phyloP scores from a whole-genome alignment of 2,113 vertebrate species.

The Engraulis encrasicolus region DNA sequence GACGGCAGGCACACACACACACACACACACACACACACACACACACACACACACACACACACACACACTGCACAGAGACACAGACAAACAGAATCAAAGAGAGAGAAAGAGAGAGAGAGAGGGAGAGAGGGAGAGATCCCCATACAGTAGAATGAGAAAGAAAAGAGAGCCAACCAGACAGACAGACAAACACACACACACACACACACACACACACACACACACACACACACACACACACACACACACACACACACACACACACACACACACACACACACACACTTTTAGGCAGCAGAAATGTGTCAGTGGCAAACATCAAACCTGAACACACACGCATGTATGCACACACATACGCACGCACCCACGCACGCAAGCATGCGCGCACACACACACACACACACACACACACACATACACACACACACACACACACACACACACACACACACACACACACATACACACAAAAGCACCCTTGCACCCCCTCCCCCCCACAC shows the following conservation, averaged over 20 bases:
- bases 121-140: neutral
- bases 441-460: conserved; percentile 8
- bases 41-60: neutral
- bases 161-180: neutral
- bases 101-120: too few species aligned
- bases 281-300: conserved; percentile 46
- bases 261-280: conserved; percentile 20
- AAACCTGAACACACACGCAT: conserved; percentile 20
- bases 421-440: neutral
- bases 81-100: too few species aligned
- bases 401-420: neutral
- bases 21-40: conserved; percentile 16
- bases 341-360: neutral
- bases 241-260: neutral
- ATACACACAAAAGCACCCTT: too few species aligned
- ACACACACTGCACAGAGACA: too few species aligned
- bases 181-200: too few species aligned
- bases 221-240: conserved; percentile 28
- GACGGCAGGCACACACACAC: conserved; percentile 44
- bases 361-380: neutral
- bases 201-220: too few species aligned
- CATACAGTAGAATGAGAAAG: conserved; percentile 45
- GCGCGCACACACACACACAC: neutral
- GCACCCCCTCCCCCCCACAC: too few species aligned
- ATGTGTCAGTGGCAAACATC: conserved; percentile 49